phyloP scores from a whole-genome alignment of 2,888 invertebrate species.

The Lasioglossum calceatum region DNA sequence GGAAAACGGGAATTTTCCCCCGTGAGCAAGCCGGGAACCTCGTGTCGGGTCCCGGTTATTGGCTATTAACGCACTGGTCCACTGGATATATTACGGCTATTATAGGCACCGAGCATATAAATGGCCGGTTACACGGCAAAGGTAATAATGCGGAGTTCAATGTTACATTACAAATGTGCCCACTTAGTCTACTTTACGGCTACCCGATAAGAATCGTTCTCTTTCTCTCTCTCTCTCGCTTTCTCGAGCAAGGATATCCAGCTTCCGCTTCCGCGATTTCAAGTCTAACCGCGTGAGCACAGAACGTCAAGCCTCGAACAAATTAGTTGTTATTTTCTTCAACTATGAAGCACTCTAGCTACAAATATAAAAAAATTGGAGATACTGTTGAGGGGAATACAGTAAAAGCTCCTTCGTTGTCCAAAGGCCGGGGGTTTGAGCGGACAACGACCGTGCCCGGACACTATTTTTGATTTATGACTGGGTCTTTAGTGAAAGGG shows the following conservation, averaged over 20 bases:
- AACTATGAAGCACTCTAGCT: not conserved
- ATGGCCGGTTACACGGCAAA: slow-evolving; percentile 39
- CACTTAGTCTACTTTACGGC: slow-evolving; percentile 23
- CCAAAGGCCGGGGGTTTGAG: no score
- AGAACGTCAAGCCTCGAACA: not conserved
- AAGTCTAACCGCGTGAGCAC: not conserved
- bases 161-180: slow-evolving; percentile 30
- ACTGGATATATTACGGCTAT: slow-evolving; percentile 50
- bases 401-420: no score
- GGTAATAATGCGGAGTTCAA: slow-evolving; percentile 30
- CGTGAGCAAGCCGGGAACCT: slow-evolving; percentile 30
- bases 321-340: no score
- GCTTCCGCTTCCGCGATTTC: slow-evolving; percentile 41
- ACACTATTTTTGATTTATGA: no score
- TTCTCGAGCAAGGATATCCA: not conserved
- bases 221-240: not conserved
- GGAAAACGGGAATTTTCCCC: slow-evolving; percentile 46
- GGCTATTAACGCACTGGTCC: slow-evolving; percentile 50
- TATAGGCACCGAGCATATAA: slow-evolving; percentile 40
- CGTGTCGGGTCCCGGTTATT: slow-evolving; percentile 43
- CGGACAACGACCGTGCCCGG: no score
- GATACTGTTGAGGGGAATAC: no score
- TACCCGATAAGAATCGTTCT: slow-evolving; percentile 23
- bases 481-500: no score
- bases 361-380: no score